Conservation (phyloP, 2,888 invertebrate species). For the Nephrotoma guestfalica region DNA sequence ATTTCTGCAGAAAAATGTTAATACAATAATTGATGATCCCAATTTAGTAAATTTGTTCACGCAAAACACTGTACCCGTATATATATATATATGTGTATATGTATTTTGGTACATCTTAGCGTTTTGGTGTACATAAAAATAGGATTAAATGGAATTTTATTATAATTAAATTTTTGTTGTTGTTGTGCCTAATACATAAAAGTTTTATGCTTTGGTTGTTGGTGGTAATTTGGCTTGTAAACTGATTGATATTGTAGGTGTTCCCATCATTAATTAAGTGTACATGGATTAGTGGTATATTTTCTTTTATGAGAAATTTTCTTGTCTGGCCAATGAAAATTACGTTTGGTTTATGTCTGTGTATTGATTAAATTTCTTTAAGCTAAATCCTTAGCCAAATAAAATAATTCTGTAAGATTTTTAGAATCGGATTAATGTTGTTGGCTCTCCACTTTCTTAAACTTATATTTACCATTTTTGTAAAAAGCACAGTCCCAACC, state of each 20-base stretch:
- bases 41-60: slow-evolving; percentile 4
- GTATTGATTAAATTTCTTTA: too few relatives aligned
- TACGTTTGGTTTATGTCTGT: too few relatives aligned
- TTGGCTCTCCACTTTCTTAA: too few relatives aligned
- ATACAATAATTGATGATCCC: slow-evolving; percentile 3
- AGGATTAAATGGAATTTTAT: background rate
- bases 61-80: background rate
- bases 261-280: background rate
- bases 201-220: background rate
- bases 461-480: too few relatives aligned
- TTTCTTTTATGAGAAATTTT: background rate
- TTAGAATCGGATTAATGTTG: too few relatives aligned
- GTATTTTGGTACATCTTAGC: background rate
- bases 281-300: background rate
- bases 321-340: too few relatives aligned
- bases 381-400: too few relatives aligned
- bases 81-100: background rate
- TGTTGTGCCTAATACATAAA: background rate
- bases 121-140: background rate
- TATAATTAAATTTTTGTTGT: background rate
- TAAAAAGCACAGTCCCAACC: too few relatives aligned
- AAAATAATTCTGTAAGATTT: too few relatives aligned
- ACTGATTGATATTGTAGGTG: background rate
- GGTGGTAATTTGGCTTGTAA: background rate
- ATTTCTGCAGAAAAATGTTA: slow-evolving; percentile 1